phyloP scores from a whole-genome alignment of 2,113 vertebrate species.

The Hypocryptadius cinnamomeus region DNA sequence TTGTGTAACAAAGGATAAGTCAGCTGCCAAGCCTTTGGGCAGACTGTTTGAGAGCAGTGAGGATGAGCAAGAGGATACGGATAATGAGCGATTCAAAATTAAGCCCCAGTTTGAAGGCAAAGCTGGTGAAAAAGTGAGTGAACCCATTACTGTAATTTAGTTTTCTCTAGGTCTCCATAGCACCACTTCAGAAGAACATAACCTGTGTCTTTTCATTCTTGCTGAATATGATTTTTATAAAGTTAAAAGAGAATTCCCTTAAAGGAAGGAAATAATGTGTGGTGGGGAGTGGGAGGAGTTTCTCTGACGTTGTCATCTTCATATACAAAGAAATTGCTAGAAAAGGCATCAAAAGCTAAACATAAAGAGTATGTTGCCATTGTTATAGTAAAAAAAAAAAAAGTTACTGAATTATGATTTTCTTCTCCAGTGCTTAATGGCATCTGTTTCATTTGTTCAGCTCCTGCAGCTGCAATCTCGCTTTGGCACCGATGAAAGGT shows the following conservation, averaged over 20 bases:
- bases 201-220: background rate
- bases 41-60: slow-evolving; percentile 82
- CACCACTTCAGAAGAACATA: background rate
- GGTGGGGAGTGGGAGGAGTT: background rate
- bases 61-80: slow-evolving; percentile 72
- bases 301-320: background rate
- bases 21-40: slow-evolving; percentile 5
- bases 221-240: background rate
- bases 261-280: background rate
- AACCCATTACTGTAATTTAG: background rate
- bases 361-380: background rate
- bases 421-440: background rate
- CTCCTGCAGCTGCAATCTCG: slow-evolving; percentile 86
- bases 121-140: slow-evolving; percentile 88
- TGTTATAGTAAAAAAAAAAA: background rate
- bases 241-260: background rate
- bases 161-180: background rate
- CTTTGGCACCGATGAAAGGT: slow-evolving; percentile 87
- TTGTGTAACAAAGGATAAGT: background rate
- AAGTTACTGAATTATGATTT: background rate
- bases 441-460: slow-evolving; percentile 54
- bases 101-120: slow-evolving; percentile 92
- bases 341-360: background rate
- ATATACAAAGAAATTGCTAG: background rate
- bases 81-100: slow-evolving; percentile 76